A percentile compares a stretch with the other conserved stretches of the same genome.
Conservation (phyloP, 2,797 vertebrate genomes). For the Ceryle rudis region DNA sequence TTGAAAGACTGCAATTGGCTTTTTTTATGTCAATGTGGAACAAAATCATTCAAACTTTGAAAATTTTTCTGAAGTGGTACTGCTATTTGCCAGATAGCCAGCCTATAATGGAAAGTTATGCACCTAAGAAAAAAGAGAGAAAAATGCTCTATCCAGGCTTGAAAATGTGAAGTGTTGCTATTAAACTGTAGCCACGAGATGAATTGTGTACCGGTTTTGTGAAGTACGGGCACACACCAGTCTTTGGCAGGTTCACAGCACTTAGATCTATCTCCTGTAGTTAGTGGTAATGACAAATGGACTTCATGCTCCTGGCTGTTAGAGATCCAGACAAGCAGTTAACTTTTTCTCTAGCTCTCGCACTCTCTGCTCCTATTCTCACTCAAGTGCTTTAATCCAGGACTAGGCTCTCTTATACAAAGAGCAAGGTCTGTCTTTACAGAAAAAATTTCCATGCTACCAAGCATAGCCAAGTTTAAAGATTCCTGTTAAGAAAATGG, state of each 20-base stretch:
- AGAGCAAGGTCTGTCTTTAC: background rate
- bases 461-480: background rate
- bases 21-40: background rate
- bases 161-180: background rate
- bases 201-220: background rate
- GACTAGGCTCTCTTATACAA: background rate
- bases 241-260: constrained; percentile 13
- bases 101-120: constrained; percentile 12
- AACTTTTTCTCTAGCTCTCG: background rate
- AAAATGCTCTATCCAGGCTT: constrained; percentile 14
- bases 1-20: background rate
- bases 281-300: background rate
- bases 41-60: background rate
- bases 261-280: background rate
- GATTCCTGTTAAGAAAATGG: background rate
- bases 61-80: background rate
- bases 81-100: background rate
- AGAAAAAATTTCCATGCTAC: background rate
- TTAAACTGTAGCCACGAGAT: constrained; percentile 5
- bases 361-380: background rate
- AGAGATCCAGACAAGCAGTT: background rate
- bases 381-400: background rate
- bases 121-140: constrained; percentile 1
- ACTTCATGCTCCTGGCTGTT: background rate
- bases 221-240: background rate